These are phyloP conservation scores for Drosophila putrida DNA, from an alignment of 2,888 invertebrate species.

Conservation along the genomic window DNA sequence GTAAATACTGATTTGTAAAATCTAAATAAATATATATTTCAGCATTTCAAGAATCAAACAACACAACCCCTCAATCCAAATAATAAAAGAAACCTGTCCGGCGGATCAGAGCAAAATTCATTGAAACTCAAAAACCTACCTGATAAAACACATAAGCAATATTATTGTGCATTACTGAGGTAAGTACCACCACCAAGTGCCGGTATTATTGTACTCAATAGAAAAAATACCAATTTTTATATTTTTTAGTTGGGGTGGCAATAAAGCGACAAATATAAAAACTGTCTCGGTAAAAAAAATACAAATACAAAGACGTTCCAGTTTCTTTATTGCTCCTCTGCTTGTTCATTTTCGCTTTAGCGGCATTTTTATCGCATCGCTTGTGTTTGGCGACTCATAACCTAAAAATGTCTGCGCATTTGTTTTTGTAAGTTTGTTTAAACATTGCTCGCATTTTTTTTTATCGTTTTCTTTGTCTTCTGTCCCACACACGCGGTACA, in stretches of 20 bases:
- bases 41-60: constrained; percentile 43
- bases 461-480: constrained; percentile 70
- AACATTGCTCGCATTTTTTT: constrained; percentile 43
- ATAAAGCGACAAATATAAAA: constrained; percentile 21
- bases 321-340: constrained; percentile 30
- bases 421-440: constrained; percentile 75
- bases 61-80: constrained; percentile 17
- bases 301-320: constrained; percentile 14
- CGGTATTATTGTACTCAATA: constrained; percentile 46
- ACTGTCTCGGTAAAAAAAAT: constrained; percentile 10
- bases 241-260: constrained; percentile 52
- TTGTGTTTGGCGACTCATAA: constrained; percentile 57
- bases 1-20: constrained; percentile 43
- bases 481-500: constrained; percentile 67
- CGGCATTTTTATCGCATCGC: constrained; percentile 66
- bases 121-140: constrained; percentile 20
- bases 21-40: constrained; percentile 45
- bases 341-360: constrained; percentile 42
- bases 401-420: constrained; percentile 65
- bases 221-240: constrained; percentile 35
- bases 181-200: constrained; percentile 44
- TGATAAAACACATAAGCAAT: constrained; percentile 64
- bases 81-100: constrained; percentile 15
- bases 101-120: constrained; percentile 24
- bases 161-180: constrained; percentile 68